Base-by-base conservation (phyloP, 2,888 invertebrate genomes). In the Trachelus stipa region DNA sequence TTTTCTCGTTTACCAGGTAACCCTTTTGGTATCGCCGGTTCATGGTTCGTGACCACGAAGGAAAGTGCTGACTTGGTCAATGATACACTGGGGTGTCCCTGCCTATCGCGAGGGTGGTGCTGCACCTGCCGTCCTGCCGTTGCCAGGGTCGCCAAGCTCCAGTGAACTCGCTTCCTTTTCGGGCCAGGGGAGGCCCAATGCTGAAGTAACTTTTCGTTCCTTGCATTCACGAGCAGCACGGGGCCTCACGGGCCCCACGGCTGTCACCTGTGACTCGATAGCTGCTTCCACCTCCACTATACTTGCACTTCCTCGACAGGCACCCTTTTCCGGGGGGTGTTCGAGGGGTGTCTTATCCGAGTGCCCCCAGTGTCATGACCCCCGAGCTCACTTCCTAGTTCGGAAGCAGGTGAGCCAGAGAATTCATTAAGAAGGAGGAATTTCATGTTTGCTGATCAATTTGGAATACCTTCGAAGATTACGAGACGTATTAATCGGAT, bases 81-180 rank as follows among this genome's bases (percentile, higher is more conserved):
- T 40, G 40, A 40, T 40, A 40, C 40, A 15, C 40, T 15, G 40
- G 40, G 40, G 40, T 15, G 40, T 15, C 31, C 30, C 33, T 33
- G n/a, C 69, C 30, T 33, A 15, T 30, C 69, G 69, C 69, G 69
- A 69, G 4, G 69, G 69, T 69, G 69, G 31, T 6, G 12, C 69
- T 74, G 75, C 81, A 80, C 81, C 81, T 81, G 80, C 77, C 77
- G 74, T 69, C 69, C 33, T 33, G 69, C 30, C 40, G 40, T 40
- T 40, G 40, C 85, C 79, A 82, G 85, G 83, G 85, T 83, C 84
- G 88, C 87, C 86, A 87, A 88, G 87, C 86, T 88, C 88, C 86
- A 84, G 84, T 88, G 87, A 88, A 85, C 87, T 87, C 87, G 86
- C 88, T 88, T 88, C 88, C 88, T 88, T 87, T 85, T 86, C 83